Evolutionary conservation across 53 echinoderm and acorn worm species (phyloP).

Genomic region (Henricia sp.): DNA sequence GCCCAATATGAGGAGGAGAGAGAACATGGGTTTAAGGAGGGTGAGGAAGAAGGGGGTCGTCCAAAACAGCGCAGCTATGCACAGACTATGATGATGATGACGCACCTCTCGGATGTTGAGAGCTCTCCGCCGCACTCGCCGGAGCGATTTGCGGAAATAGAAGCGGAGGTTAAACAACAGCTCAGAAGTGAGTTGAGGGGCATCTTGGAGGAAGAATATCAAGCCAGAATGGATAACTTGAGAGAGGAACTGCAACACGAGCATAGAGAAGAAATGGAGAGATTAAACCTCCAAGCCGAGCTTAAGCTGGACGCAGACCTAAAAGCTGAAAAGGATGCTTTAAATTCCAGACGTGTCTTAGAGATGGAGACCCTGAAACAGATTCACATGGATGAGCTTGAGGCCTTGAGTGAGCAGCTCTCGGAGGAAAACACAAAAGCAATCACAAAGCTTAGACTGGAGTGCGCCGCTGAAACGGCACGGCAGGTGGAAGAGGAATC

Average conservation of each 20-base stretch:
- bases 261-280: slow-evolving; percentile 74
- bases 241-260: slow-evolving; percentile 82
- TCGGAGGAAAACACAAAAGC: slow-evolving; percentile 73
- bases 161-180: slow-evolving; percentile 90
- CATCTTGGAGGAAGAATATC: slow-evolving; percentile 75
- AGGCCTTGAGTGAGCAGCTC: slow-evolving; percentile 68
- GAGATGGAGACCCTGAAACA: slow-evolving; percentile 67
- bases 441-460: slow-evolving; percentile 73
- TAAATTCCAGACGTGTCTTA: slow-evolving; percentile 70
- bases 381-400: slow-evolving; percentile 74
- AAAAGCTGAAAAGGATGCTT: slow-evolving; percentile 66
- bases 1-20: slow-evolving; percentile 49
- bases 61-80: slow-evolving; percentile 74
- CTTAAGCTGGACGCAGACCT: slow-evolving; percentile 81
- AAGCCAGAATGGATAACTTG: slow-evolving; percentile 79
- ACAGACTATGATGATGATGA: slow-evolving; percentile 93
- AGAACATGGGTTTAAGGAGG: slow-evolving; percentile 39
- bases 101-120: slow-evolving; percentile 92
- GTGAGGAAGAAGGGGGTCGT: slow-evolving; percentile 61
- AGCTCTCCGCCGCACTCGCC: slow-evolving; percentile 87
- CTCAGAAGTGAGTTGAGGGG: slow-evolving; percentile 65
- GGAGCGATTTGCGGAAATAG: slow-evolving; percentile 71
- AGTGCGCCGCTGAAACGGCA: slow-evolving; percentile 78
- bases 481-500: slow-evolving; percentile 75
- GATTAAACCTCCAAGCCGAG: slow-evolving; percentile 80